Base-by-base conservation (phyloP, 2,797 vertebrate species). In the Coilia nasus region DNA sequence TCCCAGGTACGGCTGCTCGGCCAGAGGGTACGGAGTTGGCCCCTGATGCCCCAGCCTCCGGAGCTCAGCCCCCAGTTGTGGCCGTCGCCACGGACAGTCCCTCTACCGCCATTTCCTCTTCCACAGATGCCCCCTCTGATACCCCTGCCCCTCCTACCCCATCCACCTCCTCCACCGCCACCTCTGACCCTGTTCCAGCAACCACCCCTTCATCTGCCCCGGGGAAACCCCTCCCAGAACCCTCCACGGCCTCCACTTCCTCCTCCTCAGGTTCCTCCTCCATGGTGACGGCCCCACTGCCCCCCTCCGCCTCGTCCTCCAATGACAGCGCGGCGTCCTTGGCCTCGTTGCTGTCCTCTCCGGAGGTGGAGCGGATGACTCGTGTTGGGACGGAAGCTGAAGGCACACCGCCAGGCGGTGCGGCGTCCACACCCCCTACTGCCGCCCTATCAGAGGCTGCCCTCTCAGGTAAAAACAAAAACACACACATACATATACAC, bases 311-410 rank as follows among this genome's bases (percentile, higher is more conserved):
- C 82, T 93, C 96, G 17, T 94, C 96, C 0, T 94, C 96, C 0
- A 87, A 92, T 85, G 96, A 95, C 92, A 96, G 93, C 85, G 95
- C 96, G 0, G 94, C 88, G 23, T 92, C 94, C 81, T 90, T 94
- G 6, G 92, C 97, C 81, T 93, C 95, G 2, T 87, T 94, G 87
- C 90, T 96, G 2, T 95, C 97, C 46, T 95, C 96, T 67, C 94
- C 96, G 67, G 96, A 97, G 88, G 95, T 90, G 0, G 96, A 97
- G 85, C 96, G 95, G 86, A 93, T 95, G 92, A 95, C 95, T 93
- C 94, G 91, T 86, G 64, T 81, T 0, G 88, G 94, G 21, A 83
- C 87, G 0, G 91, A 94, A 7, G 92, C 84, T 71, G 92, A 91
- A 15, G 82, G 85, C 35, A 83, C 86, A 0, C 85, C 92, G 1